Percentiles rank a stretch among this genome's conserved stretches.
phyloP scores from a whole-genome alignment of 2,888 invertebrate genomes.

The Hypomecis atomaria region DNA sequence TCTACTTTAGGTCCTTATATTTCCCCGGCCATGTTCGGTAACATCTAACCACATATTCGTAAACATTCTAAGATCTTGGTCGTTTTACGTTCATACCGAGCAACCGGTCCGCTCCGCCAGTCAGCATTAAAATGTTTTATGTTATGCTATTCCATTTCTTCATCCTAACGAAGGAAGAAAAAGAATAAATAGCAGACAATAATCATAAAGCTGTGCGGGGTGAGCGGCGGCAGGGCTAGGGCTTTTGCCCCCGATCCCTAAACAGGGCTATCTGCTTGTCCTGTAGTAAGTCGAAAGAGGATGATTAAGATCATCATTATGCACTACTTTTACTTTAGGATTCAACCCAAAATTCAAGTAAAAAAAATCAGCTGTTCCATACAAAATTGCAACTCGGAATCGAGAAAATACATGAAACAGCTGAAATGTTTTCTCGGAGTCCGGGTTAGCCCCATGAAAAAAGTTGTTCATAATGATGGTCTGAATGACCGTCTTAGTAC shows the following conservation, averaged over 20 bases:
- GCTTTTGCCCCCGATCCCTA: not conserved
- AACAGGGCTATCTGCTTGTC: too few species aligned
- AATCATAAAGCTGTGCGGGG: slow-evolving; percentile 33
- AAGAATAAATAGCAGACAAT: slow-evolving; percentile 35
- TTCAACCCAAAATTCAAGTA: too few species aligned
- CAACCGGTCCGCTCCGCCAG: slow-evolving; percentile 14
- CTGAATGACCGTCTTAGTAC: too few species aligned
- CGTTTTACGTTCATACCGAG: slow-evolving; percentile 17
- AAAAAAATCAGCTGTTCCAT: too few species aligned
- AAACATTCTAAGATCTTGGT: slow-evolving; percentile 7
- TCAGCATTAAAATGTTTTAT: slow-evolving; percentile 33
- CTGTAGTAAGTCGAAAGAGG: too few species aligned
- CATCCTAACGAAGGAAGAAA: slow-evolving; percentile 31
- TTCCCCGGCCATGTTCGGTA: slow-evolving; percentile 6
- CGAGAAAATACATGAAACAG: too few species aligned
- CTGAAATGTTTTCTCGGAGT: too few species aligned
- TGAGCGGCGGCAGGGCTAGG: not conserved
- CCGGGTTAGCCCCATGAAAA: too few species aligned
- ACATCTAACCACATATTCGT: slow-evolving; percentile 11
- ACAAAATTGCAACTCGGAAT: too few species aligned
- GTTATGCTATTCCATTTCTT: slow-evolving; percentile 34
- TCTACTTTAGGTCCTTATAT: not conserved
- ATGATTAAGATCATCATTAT: too few species aligned
- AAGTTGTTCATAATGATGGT: too few species aligned
- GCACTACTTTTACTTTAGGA: too few species aligned